phyloP scores from a whole-genome alignment of 2,888 invertebrate species.

The Neria commutata region DNA sequence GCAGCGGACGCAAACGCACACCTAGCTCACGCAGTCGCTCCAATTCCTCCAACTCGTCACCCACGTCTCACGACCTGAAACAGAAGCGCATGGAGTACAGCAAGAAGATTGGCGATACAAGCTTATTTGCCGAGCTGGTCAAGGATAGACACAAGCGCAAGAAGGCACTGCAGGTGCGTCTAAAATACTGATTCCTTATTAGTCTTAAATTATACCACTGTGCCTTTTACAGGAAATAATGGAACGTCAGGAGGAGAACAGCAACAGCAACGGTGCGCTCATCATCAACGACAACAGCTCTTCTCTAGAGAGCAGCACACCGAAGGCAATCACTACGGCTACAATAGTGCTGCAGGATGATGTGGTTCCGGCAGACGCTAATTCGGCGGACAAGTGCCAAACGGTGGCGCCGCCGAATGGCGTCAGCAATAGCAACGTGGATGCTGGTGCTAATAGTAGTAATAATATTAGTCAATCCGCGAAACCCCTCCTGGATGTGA shows the following conservation, averaged over 20 bases:
- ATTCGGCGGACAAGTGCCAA: constrained; percentile 29
- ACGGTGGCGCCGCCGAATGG: constrained; percentile 44
- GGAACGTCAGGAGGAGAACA: constrained; percentile 69
- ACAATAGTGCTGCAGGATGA: constrained; percentile 2
- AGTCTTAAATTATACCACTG: constrained; percentile 1
- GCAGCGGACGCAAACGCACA: constrained; percentile 39
- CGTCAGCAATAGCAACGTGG: constrained; percentile 21
- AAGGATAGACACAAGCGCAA: constrained; percentile 84
- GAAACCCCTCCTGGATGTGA: constrained; percentile 65
- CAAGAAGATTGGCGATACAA: constrained; percentile 86
- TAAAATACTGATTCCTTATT: not conserved
- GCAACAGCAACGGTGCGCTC: constrained; percentile 59
- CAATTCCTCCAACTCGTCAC: constrained; percentile 61
- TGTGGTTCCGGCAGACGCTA: not conserved
- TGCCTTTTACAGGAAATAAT: constrained; percentile 65
- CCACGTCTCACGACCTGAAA: constrained; percentile 51
- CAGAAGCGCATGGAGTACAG: constrained; percentile 69
- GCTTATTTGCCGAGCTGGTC: constrained; percentile 86
- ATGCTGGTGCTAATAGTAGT: constrained; percentile 9
- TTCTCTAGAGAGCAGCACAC: constrained; percentile 53
- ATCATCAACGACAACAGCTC: constrained; percentile 59
- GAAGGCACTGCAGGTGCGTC: constrained; percentile 67
- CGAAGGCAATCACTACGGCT: constrained; percentile 25
- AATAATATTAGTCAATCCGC: constrained; percentile 39
- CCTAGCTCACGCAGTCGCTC: constrained; percentile 49